phyloP scores from a whole-genome alignment of 2,888 invertebrate species.

The Laothoe populi region DNA sequence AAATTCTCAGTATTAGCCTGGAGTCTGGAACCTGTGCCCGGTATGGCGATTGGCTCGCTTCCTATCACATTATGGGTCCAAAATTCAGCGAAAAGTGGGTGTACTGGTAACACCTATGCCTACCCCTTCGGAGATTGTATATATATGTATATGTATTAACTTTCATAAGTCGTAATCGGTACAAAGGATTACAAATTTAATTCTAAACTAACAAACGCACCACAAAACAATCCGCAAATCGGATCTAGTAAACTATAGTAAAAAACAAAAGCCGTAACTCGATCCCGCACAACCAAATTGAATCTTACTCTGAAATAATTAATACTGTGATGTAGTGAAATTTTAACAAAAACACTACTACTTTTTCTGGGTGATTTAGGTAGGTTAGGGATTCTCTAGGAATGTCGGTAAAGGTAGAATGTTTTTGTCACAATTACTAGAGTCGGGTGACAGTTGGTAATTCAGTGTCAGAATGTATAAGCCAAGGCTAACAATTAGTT shows the following conservation, averaged over 20 bases:
- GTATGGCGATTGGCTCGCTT: no score
- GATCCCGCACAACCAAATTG: background rate
- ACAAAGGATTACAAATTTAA: background rate
- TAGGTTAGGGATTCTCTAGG: background rate
- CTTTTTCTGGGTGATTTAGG: background rate
- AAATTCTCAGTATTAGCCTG: no score
- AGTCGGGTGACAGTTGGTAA: background rate
- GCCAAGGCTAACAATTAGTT: no score
- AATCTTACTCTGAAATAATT: constrained; percentile 10
- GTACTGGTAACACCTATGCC: no score
- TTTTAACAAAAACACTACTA: constrained; percentile 13
- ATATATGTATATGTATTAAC: no score
- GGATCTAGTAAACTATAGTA: background rate
- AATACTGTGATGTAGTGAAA: constrained; percentile 14
- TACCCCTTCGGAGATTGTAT: no score
- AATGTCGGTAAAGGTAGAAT: background rate
- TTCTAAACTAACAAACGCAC: background rate
- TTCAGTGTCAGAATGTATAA: background rate
- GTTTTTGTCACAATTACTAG: constrained; percentile 2
- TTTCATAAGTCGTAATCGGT: no score
- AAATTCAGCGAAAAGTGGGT: no score
- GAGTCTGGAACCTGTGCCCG: no score
- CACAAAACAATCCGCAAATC: background rate
- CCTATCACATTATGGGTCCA: no score
- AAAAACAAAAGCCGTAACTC: constrained; percentile 9